These are phyloP conservation scores for Varanus salvator DNA, from an alignment of 2,113 vertebrate species.

Conservation along the genomic window DNA sequence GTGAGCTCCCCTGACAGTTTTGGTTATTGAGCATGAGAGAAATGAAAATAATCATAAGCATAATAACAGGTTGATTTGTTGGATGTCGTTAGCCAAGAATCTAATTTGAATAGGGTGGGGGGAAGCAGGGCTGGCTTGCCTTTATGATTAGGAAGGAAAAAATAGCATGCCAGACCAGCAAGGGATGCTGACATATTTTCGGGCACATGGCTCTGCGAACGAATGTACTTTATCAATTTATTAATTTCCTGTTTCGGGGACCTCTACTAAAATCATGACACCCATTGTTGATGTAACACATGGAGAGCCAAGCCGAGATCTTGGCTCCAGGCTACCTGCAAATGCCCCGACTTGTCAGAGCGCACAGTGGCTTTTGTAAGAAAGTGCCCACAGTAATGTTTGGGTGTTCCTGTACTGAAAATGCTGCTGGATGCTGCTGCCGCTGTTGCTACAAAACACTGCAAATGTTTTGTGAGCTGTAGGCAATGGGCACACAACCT, in stretches of 20 bases:
- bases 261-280: slow-evolving; percentile 17
- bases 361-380: neutral
- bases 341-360: slow-evolving; percentile 45
- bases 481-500: neutral
- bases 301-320: slow-evolving; percentile 40
- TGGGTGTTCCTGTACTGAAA: slow-evolving; percentile 1
- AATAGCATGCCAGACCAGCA: neutral
- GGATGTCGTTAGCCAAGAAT: neutral
- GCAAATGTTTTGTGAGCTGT: neutral
- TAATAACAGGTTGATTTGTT: neutral
- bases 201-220: slow-evolving; percentile 32
- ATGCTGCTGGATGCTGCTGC: neutral
- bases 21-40: too few relatives aligned
- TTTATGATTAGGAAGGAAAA: slow-evolving; percentile 2
- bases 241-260: slow-evolving; percentile 50
- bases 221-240: slow-evolving; percentile 25
- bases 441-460: slow-evolving; percentile 41
- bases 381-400: slow-evolving; percentile 13
- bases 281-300: neutral
- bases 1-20: too few relatives aligned
- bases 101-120: neutral
- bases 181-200: slow-evolving; percentile 39
- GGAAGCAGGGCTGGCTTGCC: neutral
- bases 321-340: slow-evolving; percentile 25
- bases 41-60: too few relatives aligned